These are phyloP conservation scores for Bathynomus jamesi DNA, from an alignment of 1,140 invertebrate species.

Conservation along the genomic window DNA sequence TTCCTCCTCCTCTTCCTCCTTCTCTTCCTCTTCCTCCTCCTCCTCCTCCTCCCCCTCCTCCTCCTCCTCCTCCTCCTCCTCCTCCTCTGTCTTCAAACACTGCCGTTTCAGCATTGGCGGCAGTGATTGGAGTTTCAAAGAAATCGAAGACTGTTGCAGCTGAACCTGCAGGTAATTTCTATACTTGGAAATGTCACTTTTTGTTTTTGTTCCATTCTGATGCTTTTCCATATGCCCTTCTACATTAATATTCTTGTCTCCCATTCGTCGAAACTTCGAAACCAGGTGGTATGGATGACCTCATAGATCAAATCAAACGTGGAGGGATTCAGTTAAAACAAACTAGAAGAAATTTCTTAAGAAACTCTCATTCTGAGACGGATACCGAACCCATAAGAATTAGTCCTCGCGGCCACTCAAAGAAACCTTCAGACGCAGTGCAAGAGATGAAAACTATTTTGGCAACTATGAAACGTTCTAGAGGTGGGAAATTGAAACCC, in stretches of 20 bases:
- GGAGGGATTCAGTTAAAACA: conserved; percentile 26
- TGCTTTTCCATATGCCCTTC: too few species aligned
- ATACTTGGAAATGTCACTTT: too few species aligned
- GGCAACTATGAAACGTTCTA: conserved; percentile 27
- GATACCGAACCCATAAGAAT: background rate
- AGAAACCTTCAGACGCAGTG: conserved; percentile 23
- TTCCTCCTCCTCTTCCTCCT: background rate
- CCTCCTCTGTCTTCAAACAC: conserved; percentile 18
- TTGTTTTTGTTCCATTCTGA: too few species aligned
- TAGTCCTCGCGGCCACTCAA: background rate
- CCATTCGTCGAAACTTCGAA: conserved; percentile 1
- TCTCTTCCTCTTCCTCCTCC: conserved; percentile 17
- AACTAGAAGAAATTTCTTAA: conserved; percentile 7
- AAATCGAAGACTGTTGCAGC: conserved; percentile 13
- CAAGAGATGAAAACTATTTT: conserved; percentile 29
- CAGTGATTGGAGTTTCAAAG: conserved; percentile 23
- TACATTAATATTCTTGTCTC: background rate
- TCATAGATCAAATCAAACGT: conserved; percentile 27
- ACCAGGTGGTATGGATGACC: conserved; percentile 22
- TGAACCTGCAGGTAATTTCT: background rate
- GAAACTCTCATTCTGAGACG: background rate
- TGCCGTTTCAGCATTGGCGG: conserved; percentile 17
- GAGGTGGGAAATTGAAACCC: conserved; percentile 13
- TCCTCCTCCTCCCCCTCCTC: background rate
- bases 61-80: conserved; percentile 15